These are phyloP conservation scores for Borostomias antarcticus DNA, from an alignment of 2,797 vertebrate genomes.

Conservation along the genomic window DNA sequence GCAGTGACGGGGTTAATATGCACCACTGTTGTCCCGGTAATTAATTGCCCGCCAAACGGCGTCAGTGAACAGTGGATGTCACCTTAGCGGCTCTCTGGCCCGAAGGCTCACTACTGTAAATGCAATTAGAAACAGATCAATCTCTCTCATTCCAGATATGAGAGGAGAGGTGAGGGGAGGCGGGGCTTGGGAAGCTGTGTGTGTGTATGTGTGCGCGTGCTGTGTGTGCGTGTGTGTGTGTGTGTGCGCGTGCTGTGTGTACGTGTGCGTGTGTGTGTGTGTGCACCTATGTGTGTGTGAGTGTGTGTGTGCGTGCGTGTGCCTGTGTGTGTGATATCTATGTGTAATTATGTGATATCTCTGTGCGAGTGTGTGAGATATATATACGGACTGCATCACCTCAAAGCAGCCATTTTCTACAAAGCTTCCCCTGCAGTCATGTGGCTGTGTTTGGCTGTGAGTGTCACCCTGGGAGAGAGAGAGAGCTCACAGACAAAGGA, in stretches of 20 bases:
- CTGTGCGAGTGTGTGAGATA: too few relatives aligned
- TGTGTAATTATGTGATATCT: too few relatives aligned
- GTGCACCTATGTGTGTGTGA: slow-evolving; percentile 1
- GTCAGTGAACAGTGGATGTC: slow-evolving; percentile 16
- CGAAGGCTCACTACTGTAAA: slow-evolving; percentile 45
- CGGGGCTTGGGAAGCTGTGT: too few relatives aligned
- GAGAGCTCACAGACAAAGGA: too few relatives aligned
- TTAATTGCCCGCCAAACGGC: slow-evolving; percentile 47
- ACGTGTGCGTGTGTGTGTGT: background rate
- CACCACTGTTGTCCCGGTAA: slow-evolving; percentile 43
- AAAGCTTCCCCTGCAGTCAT: slow-evolving; percentile 61
- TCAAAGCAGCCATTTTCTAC: slow-evolving; percentile 68
- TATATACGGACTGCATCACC: slow-evolving; percentile 52
- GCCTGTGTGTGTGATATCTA: too few relatives aligned
- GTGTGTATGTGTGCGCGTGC: too few relatives aligned
- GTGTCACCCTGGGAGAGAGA: slow-evolving; percentile 63
- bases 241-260: too few relatives aligned
- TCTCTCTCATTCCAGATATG: slow-evolving; percentile 54
- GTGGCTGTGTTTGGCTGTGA: slow-evolving; percentile 64
- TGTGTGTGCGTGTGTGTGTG: too few relatives aligned
- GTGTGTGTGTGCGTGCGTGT: too few relatives aligned
- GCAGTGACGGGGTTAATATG: slow-evolving; percentile 52
- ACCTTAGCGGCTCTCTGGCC: too few relatives aligned
- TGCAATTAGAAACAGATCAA: slow-evolving; percentile 52
- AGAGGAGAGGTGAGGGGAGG: slow-evolving; percentile 42